Conservation (phyloP, 2,797 vertebrate genomes). For the Syndactyla subalaris region DNA sequence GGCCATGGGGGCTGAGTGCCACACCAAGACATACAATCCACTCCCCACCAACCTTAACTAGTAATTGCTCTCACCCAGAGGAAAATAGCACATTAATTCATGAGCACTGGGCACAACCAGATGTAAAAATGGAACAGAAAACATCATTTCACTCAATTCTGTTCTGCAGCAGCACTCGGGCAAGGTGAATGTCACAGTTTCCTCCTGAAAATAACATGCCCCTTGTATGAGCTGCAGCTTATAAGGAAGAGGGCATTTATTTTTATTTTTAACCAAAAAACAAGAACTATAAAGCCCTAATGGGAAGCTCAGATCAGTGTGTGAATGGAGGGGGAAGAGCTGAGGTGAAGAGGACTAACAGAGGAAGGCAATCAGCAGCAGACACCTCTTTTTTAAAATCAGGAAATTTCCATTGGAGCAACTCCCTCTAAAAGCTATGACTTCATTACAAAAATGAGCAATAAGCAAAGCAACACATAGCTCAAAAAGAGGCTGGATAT, state of each 20-base stretch:
- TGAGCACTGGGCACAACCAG: background rate
- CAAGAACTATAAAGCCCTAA: background rate
- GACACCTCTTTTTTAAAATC: background rate
- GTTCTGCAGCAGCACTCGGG: background rate
- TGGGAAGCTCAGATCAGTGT: background rate
- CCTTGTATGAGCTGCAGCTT: background rate
- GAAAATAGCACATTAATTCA: rapidly evolving
- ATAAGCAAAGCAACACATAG: background rate
- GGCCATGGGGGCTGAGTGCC: rapidly evolving
- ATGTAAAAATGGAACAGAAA: background rate
- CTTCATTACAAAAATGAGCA: background rate
- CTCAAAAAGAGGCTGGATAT: background rate
- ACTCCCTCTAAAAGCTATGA: background rate
- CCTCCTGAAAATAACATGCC: background rate
- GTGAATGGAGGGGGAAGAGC: background rate
- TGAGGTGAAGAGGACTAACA: background rate
- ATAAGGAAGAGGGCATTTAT: background rate
- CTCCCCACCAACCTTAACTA: background rate
- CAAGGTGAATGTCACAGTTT: background rate
- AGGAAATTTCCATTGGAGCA: background rate
- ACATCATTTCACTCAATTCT: background rate
- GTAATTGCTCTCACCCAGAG: background rate
- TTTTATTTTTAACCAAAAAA: background rate
- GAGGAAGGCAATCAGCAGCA: background rate
- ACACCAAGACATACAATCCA: background rate